phyloP scores from a whole-genome alignment of 2,888 invertebrate genomes.

The Ochropacha duplaris region DNA sequence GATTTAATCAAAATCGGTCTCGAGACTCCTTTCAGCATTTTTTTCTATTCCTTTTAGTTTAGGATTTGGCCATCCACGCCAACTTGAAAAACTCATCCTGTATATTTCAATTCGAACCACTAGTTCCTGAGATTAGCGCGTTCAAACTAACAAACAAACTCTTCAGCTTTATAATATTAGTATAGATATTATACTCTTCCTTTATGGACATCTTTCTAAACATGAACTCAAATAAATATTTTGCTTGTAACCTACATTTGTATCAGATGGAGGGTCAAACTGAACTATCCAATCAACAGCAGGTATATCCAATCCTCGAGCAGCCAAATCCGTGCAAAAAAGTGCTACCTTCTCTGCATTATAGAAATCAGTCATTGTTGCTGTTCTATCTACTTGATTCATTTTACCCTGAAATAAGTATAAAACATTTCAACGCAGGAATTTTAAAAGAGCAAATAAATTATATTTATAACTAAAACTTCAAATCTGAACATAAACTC shows the following conservation, averaged over 20 bases:
- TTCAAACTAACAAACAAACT: no score
- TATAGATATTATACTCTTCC: no score
- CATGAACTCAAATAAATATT: neutral
- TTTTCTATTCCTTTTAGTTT: no score
- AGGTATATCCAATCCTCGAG: slow-evolving; percentile 97
- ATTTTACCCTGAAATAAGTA: slow-evolving; percentile 94
- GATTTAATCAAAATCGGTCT: no score
- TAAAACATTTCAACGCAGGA: neutral
- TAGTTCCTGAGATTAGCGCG: no score
- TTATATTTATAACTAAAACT: neutral
- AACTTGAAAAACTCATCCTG: no score
- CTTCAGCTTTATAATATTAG: no score
- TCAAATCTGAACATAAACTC: no score
- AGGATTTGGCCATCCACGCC: no score
- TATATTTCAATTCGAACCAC: no score
- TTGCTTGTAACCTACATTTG: slow-evolving; percentile 85
- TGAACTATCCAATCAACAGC: slow-evolving; percentile 99
- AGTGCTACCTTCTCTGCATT: slow-evolving; percentile 94
- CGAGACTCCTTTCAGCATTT: no score
- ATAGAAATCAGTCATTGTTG: slow-evolving; percentile 97
- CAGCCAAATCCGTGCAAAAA: slow-evolving; percentile 98
- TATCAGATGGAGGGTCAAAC: slow-evolving; percentile 99
- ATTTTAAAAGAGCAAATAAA: neutral
- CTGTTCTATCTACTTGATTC: slow-evolving; percentile 96
- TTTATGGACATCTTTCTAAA: neutral